phyloP scores from a whole-genome alignment of 35 echinoderm and acorn worm species.

The Chiridota heheva region DNA sequence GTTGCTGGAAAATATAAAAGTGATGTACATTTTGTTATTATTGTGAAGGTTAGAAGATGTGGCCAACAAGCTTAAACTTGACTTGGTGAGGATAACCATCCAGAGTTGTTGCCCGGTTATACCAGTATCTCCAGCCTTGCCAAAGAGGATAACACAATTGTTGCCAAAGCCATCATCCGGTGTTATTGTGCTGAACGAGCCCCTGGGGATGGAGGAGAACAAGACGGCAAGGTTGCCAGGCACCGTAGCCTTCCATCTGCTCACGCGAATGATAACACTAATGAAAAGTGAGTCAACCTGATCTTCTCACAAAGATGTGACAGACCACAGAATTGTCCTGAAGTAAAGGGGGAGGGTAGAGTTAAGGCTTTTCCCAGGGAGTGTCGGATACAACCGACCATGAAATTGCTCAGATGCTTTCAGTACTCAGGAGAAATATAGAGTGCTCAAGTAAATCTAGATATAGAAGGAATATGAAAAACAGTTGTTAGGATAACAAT shows the following conservation, averaged over 20 bases:
- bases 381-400: too few species aligned
- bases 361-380: not conserved
- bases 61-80: constrained; percentile 82
- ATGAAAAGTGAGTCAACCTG: constrained; percentile 68
- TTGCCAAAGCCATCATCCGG: constrained; percentile 10
- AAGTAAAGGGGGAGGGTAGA: not conserved
- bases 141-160: not conserved
- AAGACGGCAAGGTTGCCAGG: constrained; percentile 53
- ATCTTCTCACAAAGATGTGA: not conserved
- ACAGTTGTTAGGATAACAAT: too few species aligned
- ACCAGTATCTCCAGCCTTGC: constrained; percentile 27
- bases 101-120: constrained; percentile 88
- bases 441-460: too few species aligned
- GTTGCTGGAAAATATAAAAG: too few species aligned
- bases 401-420: too few species aligned
- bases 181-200: constrained; percentile 53
- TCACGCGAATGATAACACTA: constrained; percentile 68
- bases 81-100: constrained; percentile 80
- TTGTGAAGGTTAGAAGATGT: constrained; percentile 85
- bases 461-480: too few species aligned
- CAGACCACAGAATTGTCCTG: not conserved
- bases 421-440: too few species aligned
- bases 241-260: constrained; percentile 65
- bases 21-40: too few species aligned
- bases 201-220: constrained; percentile 3